A percentile compares a stretch with the other conserved stretches of the same genome.
Conservation (phyloP, 2,888 invertebrate genomes). For the Metacarcinus magister region DNA sequence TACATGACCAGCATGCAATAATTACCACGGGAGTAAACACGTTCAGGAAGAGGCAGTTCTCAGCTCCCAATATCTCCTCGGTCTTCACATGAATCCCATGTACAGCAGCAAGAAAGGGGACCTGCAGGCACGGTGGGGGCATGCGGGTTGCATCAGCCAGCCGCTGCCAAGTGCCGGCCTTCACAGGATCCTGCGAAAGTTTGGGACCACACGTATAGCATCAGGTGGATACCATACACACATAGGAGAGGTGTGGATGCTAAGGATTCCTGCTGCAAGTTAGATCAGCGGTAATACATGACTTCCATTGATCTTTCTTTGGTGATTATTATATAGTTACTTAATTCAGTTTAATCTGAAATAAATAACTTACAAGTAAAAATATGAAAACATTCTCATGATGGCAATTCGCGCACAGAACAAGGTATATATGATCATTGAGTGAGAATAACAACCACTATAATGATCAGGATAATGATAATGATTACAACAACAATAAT, state of each 20-base stretch:
- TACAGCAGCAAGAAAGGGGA: neutral
- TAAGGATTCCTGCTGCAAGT: neutral
- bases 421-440: no score
- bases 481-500: neutral
- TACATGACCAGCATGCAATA: neutral
- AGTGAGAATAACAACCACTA: no score
- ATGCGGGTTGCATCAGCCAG: conserved; percentile 21
- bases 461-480: neutral
- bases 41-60: conserved; percentile 82
- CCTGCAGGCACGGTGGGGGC: conserved; percentile 54
- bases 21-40: conserved; percentile 81
- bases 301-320: neutral
- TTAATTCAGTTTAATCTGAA: neutral
- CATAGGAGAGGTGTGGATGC: neutral
- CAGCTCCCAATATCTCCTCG: conserved; percentile 71
- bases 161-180: conserved; percentile 41
- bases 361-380: neutral
- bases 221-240: neutral
- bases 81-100: neutral
- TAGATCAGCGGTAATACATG: neutral
- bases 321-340: neutral
- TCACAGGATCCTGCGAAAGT: conserved; percentile 55
- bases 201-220: neutral
- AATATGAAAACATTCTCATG: neutral
- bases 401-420: neutral